phyloP scores from a whole-genome alignment of 1,140 invertebrate genomes.

The Drosophila repletoides region DNA sequence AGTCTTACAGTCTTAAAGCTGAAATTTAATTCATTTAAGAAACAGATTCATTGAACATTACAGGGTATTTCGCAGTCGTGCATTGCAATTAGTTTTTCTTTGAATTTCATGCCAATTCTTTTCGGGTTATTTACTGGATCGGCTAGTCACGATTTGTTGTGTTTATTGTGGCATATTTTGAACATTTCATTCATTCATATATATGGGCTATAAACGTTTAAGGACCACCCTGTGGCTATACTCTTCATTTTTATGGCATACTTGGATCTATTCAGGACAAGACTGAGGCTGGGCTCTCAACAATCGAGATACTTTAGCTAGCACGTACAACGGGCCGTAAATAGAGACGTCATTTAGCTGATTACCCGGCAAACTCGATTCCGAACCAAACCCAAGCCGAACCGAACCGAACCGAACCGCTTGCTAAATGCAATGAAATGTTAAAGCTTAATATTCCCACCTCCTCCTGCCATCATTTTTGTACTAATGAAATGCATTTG shows the following conservation, averaged over 20 bases:
- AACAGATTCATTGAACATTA: too few species aligned
- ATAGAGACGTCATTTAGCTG: conserved; percentile 41
- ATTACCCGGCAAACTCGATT: conserved; percentile 19
- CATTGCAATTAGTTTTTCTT: too few species aligned
- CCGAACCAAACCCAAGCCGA: too few species aligned
- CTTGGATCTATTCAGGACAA: conserved; percentile 32
- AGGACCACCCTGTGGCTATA: conserved; percentile 20
- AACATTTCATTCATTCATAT: conserved; percentile 9
- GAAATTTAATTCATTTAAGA: too few species aligned
- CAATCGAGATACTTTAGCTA: conserved; percentile 7
- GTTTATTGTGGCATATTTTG: not conserved
- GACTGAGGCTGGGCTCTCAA: not conserved
- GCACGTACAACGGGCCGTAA: conserved; percentile 29
- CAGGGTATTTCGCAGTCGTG: too few species aligned
- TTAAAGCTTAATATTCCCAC: conserved; percentile 42
- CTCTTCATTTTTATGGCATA: conserved; percentile 32
- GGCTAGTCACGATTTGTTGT: conserved; percentile 3
- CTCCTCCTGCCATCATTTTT: conserved; percentile 2
- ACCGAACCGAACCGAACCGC: too few species aligned
- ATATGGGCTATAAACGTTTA: conserved; percentile 35
- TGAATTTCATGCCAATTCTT: too few species aligned
- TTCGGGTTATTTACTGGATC: not conserved
- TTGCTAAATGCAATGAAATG: conserved; percentile 44
- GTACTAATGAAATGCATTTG: conserved; percentile 50
- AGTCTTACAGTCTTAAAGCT: too few species aligned